These are phyloP conservation scores for Okapia johnstoni DNA, from an alignment of 2,113 vertebrate genomes.

Conservation along the genomic window DNA sequence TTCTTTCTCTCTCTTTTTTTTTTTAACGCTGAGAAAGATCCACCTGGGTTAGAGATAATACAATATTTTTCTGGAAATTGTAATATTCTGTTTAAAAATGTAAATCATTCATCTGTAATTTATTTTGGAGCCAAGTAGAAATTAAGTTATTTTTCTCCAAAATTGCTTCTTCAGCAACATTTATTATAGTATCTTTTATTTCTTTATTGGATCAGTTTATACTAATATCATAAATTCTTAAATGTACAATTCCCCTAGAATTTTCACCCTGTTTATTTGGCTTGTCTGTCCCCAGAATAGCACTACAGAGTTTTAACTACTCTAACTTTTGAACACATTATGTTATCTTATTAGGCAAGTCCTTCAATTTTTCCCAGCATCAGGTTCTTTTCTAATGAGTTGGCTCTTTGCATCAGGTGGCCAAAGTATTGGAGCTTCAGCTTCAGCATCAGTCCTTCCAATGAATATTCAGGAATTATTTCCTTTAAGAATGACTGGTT, in stretches of 20 bases:
- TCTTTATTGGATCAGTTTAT: background rate
- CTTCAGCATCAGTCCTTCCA: background rate
- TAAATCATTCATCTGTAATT: background rate
- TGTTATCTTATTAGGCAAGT: background rate
- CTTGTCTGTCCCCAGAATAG: background rate
- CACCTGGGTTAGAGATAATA: background rate
- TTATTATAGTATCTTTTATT: background rate
- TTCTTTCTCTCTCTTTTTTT: background rate
- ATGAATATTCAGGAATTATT: background rate
- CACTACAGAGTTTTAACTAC: background rate
- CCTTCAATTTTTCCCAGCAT: background rate
- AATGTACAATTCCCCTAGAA: background rate
- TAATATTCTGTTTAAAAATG: background rate
- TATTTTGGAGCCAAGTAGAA: background rate
- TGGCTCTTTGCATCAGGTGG: background rate
- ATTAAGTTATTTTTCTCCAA: background rate
- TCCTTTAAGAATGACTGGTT: background rate
- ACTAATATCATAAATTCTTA: background rate
- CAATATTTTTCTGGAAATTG: background rate
- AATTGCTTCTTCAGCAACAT: background rate
- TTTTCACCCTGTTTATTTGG: background rate
- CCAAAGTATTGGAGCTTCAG: background rate
- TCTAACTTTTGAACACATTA: background rate
- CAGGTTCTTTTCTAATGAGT: background rate
- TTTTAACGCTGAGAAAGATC: background rate